A percentile compares a stretch with the other conserved stretches of the same genome.
Evolutionary conservation across 2,888 invertebrate genomes (phyloP).

Genomic region (Erynnis tages): DNA sequence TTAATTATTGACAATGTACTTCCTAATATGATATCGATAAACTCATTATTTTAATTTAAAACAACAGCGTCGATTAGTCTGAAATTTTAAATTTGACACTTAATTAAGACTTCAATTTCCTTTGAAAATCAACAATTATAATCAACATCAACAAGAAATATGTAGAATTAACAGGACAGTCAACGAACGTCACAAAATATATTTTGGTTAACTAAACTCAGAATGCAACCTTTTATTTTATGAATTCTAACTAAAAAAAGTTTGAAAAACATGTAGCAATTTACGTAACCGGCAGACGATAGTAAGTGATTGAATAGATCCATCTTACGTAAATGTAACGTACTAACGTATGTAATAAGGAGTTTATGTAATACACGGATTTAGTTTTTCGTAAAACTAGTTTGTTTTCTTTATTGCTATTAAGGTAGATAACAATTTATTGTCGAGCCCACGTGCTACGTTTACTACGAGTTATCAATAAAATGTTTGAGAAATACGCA

Average conservation of each 20-base stretch:
- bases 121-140: no score
- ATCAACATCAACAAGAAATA: no score
- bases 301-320: constrained; percentile 70
- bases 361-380: constrained; percentile 54
- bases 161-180: no score
- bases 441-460: constrained; percentile 6
- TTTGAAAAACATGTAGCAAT: constrained; percentile 43
- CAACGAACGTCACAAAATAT: no score
- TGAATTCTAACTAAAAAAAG: constrained; percentile 40
- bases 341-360: constrained; percentile 61
- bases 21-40: constrained; percentile 6
- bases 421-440: not conserved
- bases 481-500: no score
- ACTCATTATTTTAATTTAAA: no score
- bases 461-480: no score
- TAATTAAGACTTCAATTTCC: no score
- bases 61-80: no score
- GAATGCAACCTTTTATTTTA: no score
- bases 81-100: no score
- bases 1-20: not conserved
- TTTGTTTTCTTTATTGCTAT: not conserved
- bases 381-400: constrained; percentile 30
- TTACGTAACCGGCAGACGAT: constrained; percentile 67
- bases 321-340: constrained; percentile 72
- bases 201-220: no score